Conservation (phyloP, 2,113 vertebrate species). For the Psittacula cyanocephala region DNA sequence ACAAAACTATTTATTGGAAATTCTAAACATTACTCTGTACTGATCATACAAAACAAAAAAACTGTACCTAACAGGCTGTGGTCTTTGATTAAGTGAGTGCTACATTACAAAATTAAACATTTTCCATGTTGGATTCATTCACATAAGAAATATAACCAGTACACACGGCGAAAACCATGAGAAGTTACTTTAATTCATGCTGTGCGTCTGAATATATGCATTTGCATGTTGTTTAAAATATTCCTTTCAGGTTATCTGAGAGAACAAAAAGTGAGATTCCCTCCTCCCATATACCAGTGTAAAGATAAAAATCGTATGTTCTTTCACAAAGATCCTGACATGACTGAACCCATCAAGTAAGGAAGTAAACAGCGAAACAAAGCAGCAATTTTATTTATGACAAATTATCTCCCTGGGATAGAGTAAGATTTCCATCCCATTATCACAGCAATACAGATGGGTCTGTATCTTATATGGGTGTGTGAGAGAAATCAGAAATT, state of each 20-base stretch:
- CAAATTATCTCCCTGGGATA: not conserved
- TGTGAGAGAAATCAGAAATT: not conserved
- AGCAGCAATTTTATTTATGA: not conserved
- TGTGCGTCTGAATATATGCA: not conserved
- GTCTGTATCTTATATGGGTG: not conserved
- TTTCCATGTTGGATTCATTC: not conserved
- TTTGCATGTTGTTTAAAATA: not conserved
- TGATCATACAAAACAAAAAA: not conserved
- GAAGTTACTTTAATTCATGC: not conserved
- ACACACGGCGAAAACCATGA: not conserved
- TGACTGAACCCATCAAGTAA: not conserved
- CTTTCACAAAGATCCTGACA: not conserved
- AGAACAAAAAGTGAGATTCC: not conserved
- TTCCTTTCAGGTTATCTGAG: not conserved
- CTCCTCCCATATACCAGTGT: not conserved
- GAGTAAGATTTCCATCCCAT: not conserved
- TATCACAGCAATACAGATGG: not conserved
- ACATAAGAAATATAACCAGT: not conserved
- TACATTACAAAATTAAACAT: not conserved
- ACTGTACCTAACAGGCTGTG: not conserved
- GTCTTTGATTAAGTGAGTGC: not conserved
- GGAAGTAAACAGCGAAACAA: not conserved
- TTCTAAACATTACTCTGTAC: not conserved
- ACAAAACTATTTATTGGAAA: not conserved
- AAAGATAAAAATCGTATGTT: not conserved